These are phyloP conservation scores for Hydractinia symbiolongicarpus DNA, from an alignment of 30 jellyfish, hydroid and myxozoan species.

Conservation along the genomic window DNA sequence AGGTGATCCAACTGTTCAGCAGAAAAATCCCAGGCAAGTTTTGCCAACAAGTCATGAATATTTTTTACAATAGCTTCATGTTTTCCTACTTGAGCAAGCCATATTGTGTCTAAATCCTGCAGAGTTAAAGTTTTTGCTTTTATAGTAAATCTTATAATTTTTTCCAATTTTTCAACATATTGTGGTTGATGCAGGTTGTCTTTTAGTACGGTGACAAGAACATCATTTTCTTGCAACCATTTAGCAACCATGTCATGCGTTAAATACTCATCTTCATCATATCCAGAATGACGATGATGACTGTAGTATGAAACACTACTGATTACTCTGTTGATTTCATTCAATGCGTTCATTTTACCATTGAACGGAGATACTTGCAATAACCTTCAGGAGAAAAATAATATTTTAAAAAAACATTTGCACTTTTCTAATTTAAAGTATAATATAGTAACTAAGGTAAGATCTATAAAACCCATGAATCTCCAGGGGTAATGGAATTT, in stretches of 20 bases:
- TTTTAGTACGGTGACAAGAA: slow-evolving; percentile 71
- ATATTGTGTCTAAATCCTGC: slow-evolving; percentile 85
- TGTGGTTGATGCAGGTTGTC: slow-evolving; percentile 99
- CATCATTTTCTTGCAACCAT: slow-evolving; percentile 94
- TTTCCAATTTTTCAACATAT: slow-evolving; percentile 92
- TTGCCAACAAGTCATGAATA: slow-evolving; percentile 89
- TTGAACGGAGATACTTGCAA: slow-evolving; percentile 97
- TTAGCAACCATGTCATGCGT: slow-evolving; percentile 92
- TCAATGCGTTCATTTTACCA: slow-evolving; percentile 87
- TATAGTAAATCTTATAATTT: slow-evolving; percentile 82
- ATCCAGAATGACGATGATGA: slow-evolving; percentile 85
- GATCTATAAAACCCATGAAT: no score
- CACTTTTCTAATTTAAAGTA: no score
- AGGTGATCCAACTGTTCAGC: slow-evolving; percentile 97
- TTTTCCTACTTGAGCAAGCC: slow-evolving; percentile 95
- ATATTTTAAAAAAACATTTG: no score
- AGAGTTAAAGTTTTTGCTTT: slow-evolving; percentile 81
- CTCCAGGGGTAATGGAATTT: no score
- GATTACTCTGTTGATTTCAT: slow-evolving; percentile 93
- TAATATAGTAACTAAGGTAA: no score
- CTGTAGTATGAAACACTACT: slow-evolving; percentile 91
- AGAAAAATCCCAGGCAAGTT: slow-evolving; percentile 97
- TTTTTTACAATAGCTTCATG: slow-evolving; percentile 96
- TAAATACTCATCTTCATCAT: slow-evolving; percentile 87
- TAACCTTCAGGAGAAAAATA: slow-evolving; percentile 32